These are phyloP conservation scores for Amblyopsis rosae DNA, from an alignment of 2,113 vertebrate genomes.

Conservation along the genomic window DNA sequence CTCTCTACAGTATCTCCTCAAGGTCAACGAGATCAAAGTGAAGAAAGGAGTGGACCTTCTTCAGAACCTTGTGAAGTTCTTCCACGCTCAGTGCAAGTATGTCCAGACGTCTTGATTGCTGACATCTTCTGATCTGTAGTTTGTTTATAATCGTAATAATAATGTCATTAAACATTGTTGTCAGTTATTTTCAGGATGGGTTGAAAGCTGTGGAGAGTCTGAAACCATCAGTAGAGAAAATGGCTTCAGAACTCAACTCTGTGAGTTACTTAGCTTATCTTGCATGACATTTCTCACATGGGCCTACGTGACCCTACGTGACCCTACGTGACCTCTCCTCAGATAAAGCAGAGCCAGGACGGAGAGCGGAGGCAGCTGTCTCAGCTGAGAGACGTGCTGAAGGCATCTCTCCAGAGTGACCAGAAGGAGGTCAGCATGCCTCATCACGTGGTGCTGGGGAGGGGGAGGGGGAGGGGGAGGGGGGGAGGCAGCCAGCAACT, in stretches of 20 bases:
- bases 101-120: conserved; percentile 49
- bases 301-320: not conserved
- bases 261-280: conserved; percentile 67
- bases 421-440: conserved; percentile 86
- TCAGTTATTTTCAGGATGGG: conserved; percentile 97
- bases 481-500: too few species aligned
- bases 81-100: conserved; percentile 98
- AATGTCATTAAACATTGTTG: not conserved
- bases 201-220: conserved; percentile 91
- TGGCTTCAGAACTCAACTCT: conserved; percentile 85
- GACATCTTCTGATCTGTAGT: not conserved
- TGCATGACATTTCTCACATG: not conserved
- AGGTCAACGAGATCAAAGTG: conserved; percentile 98
- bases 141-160: not conserved
- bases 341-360: conserved; percentile 87
- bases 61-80: conserved; percentile 97
- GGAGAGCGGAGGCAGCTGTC: conserved; percentile 90
- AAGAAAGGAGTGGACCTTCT: conserved; percentile 97
- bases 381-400: conserved; percentile 90
- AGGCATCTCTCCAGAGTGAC: conserved; percentile 89
- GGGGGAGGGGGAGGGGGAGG: too few species aligned
- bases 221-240: conserved; percentile 89
- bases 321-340: not conserved
- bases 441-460: not conserved
- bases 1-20: conserved; percentile 87